phyloP scores from a whole-genome alignment of 1,140 invertebrate genomes.

The Aphidius gifuensis region DNA sequence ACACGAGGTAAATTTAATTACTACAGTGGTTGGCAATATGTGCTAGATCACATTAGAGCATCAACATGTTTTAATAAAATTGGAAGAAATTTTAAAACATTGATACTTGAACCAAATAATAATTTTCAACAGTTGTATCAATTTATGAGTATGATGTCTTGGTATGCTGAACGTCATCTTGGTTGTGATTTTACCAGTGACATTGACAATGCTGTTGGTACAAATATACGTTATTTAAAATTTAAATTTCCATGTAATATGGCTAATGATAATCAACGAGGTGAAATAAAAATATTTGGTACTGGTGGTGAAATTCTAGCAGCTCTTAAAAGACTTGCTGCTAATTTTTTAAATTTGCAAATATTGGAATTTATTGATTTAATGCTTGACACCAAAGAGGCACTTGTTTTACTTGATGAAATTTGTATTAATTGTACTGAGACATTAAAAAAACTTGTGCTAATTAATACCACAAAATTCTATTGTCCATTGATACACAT shows the following conservation, averaged over 20 bases:
- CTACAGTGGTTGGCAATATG: constrained; percentile 79
- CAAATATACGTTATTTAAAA: constrained; percentile 62
- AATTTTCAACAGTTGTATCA: constrained; percentile 84
- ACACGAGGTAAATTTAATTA: constrained; percentile 77
- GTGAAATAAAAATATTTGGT: constrained; percentile 65
- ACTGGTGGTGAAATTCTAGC: constrained; percentile 72
- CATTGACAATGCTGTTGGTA: constrained; percentile 55
- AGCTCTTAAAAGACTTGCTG: constrained; percentile 68
- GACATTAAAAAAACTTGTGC: constrained; percentile 62
- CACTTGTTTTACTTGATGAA: constrained; percentile 71
- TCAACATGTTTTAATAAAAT: constrained; percentile 71
- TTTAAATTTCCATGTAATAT: constrained; percentile 82
- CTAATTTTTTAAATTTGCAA: constrained; percentile 64
- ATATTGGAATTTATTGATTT: constrained; percentile 73
- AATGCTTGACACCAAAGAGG: constrained; percentile 70
- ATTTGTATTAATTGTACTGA: constrained; percentile 66
- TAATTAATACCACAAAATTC: constrained; percentile 76
- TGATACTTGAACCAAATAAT: constrained; percentile 71
- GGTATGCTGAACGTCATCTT: constrained; percentile 61
- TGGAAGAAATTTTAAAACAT: constrained; percentile 64
- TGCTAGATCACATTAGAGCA: constrained; percentile 72
- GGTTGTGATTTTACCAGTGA: constrained; percentile 31
- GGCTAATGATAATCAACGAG: constrained; percentile 59
- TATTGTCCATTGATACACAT: constrained; percentile 73
- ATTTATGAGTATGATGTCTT: constrained; percentile 78